Evolutionary conservation across 2,113 vertebrate species (phyloP).

Genomic region (Ia io): DNA sequence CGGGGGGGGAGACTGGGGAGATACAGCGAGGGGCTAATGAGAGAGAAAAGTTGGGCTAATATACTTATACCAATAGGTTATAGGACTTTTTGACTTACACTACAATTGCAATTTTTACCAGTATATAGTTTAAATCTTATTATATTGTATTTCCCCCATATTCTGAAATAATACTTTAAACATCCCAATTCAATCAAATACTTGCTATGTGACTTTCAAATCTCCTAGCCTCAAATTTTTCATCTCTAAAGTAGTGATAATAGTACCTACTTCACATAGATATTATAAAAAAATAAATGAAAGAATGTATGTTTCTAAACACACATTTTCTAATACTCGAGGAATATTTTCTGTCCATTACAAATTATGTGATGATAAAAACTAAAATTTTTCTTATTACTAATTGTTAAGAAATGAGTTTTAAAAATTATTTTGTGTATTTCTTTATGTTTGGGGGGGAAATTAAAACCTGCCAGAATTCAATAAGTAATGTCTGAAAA

Average conservation of each 20-base stretch:
- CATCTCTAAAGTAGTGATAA: not conserved
- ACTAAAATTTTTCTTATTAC: not conserved
- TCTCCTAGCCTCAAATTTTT: not conserved
- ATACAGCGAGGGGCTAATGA: not conserved
- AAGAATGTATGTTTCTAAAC: not conserved
- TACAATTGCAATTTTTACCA: not conserved
- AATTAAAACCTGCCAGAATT: constrained; percentile 14
- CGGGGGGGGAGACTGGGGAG: not conserved
- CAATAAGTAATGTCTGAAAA: constrained; percentile 16
- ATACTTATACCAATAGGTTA: not conserved
- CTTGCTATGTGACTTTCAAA: not conserved
- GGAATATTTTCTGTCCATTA: not conserved
- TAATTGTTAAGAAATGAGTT: not conserved
- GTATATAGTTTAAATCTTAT: not conserved
- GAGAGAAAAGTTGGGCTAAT: not conserved
- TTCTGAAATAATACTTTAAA: constrained; percentile 34
- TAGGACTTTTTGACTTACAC: not conserved
- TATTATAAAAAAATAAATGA: constrained; percentile 5
- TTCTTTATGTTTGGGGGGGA: not conserved
- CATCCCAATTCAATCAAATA: not conserved
- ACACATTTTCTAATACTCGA: constrained; percentile 6
- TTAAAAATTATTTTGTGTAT: not conserved
- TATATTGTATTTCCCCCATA: not conserved
- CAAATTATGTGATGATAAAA: not conserved
- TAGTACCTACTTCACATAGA: not conserved